Conservation (phyloP, 2,797 vertebrate species). For the Mormyrus proboscirostris region DNA sequence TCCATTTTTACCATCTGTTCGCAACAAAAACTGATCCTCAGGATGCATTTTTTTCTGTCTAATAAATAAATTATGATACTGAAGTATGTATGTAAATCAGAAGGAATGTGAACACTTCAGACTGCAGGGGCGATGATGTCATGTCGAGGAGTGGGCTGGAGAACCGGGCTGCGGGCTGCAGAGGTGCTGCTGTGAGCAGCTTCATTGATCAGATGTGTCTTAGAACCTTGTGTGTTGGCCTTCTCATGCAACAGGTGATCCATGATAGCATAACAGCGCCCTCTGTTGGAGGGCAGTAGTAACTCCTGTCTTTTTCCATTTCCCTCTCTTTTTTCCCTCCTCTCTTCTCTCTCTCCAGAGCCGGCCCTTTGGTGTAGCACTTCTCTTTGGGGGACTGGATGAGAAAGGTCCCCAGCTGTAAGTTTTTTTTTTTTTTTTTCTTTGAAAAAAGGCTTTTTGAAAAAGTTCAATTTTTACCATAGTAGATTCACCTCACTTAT, state of each 20-base stretch:
- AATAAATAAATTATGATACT: neutral
- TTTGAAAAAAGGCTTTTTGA: neutral
- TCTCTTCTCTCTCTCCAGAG: conserved; percentile 59
- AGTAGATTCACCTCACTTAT: neutral
- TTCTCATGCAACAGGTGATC: neutral
- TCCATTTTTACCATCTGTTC: neutral
- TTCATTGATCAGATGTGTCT: neutral
- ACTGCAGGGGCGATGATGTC: neutral
- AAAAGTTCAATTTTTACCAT: neutral
- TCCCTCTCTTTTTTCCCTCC: neutral
- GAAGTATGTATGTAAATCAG: neutral
- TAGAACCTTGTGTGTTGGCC: neutral
- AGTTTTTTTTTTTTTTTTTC: conserved; percentile 39
- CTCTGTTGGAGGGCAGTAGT: neutral
- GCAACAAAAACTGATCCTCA: neutral
- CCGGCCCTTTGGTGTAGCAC: conserved; percentile 90
- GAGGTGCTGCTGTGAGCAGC: neutral
- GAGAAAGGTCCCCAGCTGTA: conserved; percentile 98
- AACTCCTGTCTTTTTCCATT: neutral
- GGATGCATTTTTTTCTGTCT: neutral
- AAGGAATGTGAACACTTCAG: neutral
- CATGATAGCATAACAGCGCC: neutral
- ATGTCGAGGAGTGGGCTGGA: neutral
- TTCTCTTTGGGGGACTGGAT: conserved; percentile 93
- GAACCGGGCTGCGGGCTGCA: neutral